Evolutionary conservation across 2,113 vertebrate genomes (phyloP), one percentile per base, ranked within the genome.

Genomic region (Regulus satrapa): DNA sequence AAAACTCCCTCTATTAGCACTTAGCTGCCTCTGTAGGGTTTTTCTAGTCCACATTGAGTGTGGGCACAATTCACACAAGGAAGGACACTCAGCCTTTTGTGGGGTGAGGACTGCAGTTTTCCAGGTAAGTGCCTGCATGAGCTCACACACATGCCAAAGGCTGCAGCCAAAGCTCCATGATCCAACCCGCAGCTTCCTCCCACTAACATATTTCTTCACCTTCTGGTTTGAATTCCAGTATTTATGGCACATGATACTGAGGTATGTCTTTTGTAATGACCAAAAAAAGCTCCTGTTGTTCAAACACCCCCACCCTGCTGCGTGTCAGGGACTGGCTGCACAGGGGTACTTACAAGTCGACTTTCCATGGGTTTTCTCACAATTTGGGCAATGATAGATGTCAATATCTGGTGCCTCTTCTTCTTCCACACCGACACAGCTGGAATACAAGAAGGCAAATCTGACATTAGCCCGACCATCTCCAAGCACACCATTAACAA

Each of bases 321-420:
- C 1, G 4, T 41, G 6, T 18, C 14, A 12, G 41, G 40, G 38
- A 38, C 21, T 28, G 41, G n/a, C 38, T 24, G 28, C 31, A 29
- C 26, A 4, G 5, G 6, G 6, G 28, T 97, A 99, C 99, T 99
- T 92, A 99, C 99, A 85, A 40, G 99, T 99, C 7, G 99, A 99
- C 97, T 99, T 99, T 20, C 99, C 99, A 0, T 99, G 99, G 61
- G 98, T 99, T 96, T 99, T 99, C 98, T 99, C 99, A 48, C 99
- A 99, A 96, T 99, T 99, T 6, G 99, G 99, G 97, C 99, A 99
- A 82, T 99, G 99, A 92, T 99, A 99, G 88, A 99, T 99, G 97
- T 99, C 99, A 3, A 99, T 99, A 64, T 99, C 98, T 46, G 99
- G 99, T 40, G 99, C 99, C 67, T 99, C 99, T 52, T 99, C 99